These are phyloP conservation scores for Diprion similis DNA, from an alignment of 1,140 invertebrate species.

Conservation along the genomic window DNA sequence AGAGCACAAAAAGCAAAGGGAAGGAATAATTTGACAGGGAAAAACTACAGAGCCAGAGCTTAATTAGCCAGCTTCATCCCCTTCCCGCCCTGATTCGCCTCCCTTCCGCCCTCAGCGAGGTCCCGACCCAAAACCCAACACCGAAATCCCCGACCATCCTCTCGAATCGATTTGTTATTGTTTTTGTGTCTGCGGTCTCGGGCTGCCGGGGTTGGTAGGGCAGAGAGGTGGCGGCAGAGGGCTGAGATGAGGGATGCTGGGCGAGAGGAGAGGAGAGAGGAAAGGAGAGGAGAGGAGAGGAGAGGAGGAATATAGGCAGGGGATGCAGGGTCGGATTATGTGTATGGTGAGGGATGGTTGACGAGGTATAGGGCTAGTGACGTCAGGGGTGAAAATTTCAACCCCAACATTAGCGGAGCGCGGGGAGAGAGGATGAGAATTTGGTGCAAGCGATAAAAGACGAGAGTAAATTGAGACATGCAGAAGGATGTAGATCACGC, in stretches of 20 bases:
- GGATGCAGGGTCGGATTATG: constrained; percentile 26
- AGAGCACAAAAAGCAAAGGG: background rate
- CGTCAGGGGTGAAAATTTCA: constrained; percentile 36
- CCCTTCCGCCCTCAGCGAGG: constrained; percentile 17
- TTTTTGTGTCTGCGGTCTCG: constrained; percentile 60
- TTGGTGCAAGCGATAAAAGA: background rate
- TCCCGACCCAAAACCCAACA: background rate
- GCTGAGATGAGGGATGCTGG: background rate
- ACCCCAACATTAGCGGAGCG: constrained; percentile 20
- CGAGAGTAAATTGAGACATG: background rate
- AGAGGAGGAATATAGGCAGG: constrained; percentile 11
- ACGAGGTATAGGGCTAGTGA: constrained; percentile 57
- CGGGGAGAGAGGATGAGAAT: background rate
- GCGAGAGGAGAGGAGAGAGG: background rate
- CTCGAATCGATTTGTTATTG: constrained; percentile 62
- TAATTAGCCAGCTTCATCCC: background rate
- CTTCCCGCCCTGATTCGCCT: constrained; percentile 11
- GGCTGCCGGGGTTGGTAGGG: background rate
- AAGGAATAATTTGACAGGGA: background rate
- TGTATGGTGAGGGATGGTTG: constrained; percentile 45
- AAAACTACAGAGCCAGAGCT: too few species aligned
- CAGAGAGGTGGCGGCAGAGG: constrained; percentile 22
- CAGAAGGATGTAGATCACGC: background rate
- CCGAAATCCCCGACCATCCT: constrained; percentile 30
- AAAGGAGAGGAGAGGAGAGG: constrained; percentile 38